Conservation (phyloP, 2,888 invertebrate species). For the Amblyjoppa proteus region DNA sequence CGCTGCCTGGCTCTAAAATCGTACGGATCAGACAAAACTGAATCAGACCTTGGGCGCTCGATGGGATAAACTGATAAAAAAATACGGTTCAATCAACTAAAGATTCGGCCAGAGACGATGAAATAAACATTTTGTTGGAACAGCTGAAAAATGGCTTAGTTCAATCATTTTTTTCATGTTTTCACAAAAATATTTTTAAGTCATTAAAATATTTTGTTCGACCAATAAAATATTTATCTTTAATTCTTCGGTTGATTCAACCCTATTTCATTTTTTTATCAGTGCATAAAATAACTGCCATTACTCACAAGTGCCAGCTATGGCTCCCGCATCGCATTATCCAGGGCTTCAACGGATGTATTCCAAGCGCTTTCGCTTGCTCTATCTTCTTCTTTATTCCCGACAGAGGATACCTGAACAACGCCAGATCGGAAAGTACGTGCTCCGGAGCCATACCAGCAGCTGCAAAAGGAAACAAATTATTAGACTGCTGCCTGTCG, state of each 20-base stretch:
- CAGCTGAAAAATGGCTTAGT: no score
- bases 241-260: no score
- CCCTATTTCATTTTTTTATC: no score
- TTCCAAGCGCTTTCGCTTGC: slow-evolving; percentile 4
- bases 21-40: neutral
- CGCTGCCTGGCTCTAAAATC: slow-evolving; percentile 61
- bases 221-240: no score
- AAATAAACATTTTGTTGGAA: no score
- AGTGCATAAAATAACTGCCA: neutral
- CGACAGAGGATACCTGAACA: slow-evolving; percentile 31
- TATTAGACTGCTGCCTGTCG: neutral
- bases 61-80: neutral
- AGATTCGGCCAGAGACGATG: no score
- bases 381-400: slow-evolving; percentile 3
- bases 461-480: slow-evolving; percentile 29
- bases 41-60: neutral
- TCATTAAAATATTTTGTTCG: no score
- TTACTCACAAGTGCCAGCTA: slow-evolving; percentile 41
- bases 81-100: neutral
- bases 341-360: slow-evolving; percentile 60
- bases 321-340: slow-evolving; percentile 42
- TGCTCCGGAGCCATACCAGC: slow-evolving; percentile 29
- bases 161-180: no score
- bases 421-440: slow-evolving; percentile 34
- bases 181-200: no score